A percentile compares a stretch with the other conserved stretches of the same genome.
phyloP scores from a whole-genome alignment of 2,113 vertebrate species.

The Malurus alboscapulatus region DNA sequence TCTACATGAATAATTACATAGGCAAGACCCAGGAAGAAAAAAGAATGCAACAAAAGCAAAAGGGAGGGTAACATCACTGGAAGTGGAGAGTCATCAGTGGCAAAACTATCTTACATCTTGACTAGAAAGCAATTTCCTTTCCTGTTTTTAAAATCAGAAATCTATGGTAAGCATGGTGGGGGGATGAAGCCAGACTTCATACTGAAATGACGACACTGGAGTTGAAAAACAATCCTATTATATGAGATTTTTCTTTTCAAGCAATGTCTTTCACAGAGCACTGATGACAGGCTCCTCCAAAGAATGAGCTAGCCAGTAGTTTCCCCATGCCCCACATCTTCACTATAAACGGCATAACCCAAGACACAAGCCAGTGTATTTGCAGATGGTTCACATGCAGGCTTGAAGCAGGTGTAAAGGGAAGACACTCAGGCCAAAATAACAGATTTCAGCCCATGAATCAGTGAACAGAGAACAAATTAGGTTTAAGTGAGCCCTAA shows the following conservation, averaged over 20 bases:
- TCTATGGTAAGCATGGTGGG: background rate
- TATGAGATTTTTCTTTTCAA: background rate
- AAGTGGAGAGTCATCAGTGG: background rate
- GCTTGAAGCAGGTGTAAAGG: background rate
- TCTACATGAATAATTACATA: slow-evolving; percentile 7
- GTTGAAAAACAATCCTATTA: background rate
- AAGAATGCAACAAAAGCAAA: background rate
- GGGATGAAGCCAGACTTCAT: background rate
- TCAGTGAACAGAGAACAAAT: background rate
- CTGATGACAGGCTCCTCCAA: background rate
- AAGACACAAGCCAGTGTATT: background rate
- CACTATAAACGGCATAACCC: background rate
- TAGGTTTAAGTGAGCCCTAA: background rate
- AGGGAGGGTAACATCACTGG: background rate
- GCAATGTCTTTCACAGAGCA: background rate
- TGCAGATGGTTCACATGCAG: background rate
- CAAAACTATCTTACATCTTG: background rate
- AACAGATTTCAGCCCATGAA: background rate
- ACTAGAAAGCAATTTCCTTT: background rate
- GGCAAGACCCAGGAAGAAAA: background rate
- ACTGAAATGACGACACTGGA: background rate
- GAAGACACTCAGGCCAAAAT: background rate
- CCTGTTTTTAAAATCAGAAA: background rate
- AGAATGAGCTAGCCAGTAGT: background rate
- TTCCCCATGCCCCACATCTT: background rate